Conservation (phyloP, 1,140 invertebrate genomes). For the Drosophila nannoptera region DNA sequence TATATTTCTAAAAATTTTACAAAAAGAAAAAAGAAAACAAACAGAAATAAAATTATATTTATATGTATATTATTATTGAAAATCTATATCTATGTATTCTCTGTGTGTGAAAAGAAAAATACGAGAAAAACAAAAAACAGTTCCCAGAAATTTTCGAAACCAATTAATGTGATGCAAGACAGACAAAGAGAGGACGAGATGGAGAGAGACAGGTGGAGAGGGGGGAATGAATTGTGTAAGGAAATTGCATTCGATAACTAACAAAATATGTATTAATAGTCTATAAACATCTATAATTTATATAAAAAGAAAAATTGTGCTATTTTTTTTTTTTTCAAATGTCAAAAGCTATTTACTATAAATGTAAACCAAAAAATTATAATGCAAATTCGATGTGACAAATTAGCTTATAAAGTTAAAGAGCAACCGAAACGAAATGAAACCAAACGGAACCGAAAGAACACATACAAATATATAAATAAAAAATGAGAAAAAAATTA, state of each 20-base stretch:
- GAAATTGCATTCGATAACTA: constrained; percentile 65
- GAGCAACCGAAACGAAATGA: constrained; percentile 28
- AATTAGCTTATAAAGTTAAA: constrained; percentile 67
- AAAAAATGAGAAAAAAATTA: constrained; percentile 27
- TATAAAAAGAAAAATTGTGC: background rate
- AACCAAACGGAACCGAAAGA: constrained; percentile 11
- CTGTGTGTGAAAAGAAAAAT: constrained; percentile 22
- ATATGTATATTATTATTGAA: constrained; percentile 60
- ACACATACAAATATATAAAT: constrained; percentile 1
- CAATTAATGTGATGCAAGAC: constrained; percentile 55
- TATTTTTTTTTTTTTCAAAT: constrained; percentile 63
- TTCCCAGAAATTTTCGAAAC: constrained; percentile 33
- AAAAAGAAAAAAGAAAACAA: constrained; percentile 41
- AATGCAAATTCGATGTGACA: constrained; percentile 69
- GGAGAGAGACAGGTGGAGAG: background rate
- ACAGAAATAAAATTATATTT: constrained; percentile 50
- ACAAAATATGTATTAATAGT: constrained; percentile 68
- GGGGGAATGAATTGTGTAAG: constrained; percentile 43
- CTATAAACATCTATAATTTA: constrained; percentile 40
- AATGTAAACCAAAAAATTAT: constrained; percentile 55
- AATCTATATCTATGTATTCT: constrained; percentile 52
- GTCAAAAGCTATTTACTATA: constrained; percentile 57
- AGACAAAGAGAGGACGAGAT: constrained; percentile 32
- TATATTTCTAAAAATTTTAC: constrained; percentile 55
- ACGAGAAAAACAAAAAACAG: constrained; percentile 2